A percentile compares a stretch with the other conserved stretches of the same genome.
These are phyloP conservation scores for Andrena fulva DNA, from an alignment of 2,888 invertebrate species.

Conservation along the genomic window DNA sequence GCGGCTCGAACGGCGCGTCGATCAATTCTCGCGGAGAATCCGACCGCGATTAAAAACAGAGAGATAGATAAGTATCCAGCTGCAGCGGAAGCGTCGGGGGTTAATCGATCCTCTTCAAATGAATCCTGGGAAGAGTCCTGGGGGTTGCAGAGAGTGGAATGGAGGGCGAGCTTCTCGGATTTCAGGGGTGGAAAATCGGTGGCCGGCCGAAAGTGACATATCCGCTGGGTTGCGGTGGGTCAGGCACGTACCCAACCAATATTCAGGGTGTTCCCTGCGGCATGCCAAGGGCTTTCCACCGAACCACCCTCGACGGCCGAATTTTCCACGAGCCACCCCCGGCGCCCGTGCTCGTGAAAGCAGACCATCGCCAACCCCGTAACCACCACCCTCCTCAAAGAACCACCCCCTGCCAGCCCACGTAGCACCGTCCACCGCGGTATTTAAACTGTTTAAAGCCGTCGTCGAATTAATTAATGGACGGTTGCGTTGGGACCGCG, in stretches of 20 bases:
- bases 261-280: slow-evolving; percentile 62
- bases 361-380: slow-evolving; percentile 30
- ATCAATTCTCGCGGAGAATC: too few relatives aligned
- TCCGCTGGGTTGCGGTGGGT: slow-evolving; percentile 67
- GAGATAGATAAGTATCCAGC: too few relatives aligned
- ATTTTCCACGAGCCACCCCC: slow-evolving; percentile 26
- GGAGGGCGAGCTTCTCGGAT: slow-evolving; percentile 24
- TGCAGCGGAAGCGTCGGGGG: neutral
- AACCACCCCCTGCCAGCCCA: neutral
- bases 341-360: slow-evolving; percentile 21
- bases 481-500: slow-evolving; percentile 42
- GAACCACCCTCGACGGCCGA: slow-evolving; percentile 19
- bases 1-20: too few relatives aligned
- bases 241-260: slow-evolving; percentile 70
- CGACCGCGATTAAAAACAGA: too few relatives aligned
- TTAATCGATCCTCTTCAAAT: neutral
- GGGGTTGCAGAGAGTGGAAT: neutral
- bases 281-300: slow-evolving; percentile 63
- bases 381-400: neutral
- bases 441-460: slow-evolving; percentile 65
- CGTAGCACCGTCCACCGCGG: slow-evolving; percentile 1
- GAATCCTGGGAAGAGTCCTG: neutral
- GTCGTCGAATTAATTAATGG: slow-evolving; percentile 62
- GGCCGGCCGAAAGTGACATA: slow-evolving; percentile 64
- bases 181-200: slow-evolving; percentile 49